Conservation (phyloP, 2,888 invertebrate species). For the Cephonodes hylas region DNA sequence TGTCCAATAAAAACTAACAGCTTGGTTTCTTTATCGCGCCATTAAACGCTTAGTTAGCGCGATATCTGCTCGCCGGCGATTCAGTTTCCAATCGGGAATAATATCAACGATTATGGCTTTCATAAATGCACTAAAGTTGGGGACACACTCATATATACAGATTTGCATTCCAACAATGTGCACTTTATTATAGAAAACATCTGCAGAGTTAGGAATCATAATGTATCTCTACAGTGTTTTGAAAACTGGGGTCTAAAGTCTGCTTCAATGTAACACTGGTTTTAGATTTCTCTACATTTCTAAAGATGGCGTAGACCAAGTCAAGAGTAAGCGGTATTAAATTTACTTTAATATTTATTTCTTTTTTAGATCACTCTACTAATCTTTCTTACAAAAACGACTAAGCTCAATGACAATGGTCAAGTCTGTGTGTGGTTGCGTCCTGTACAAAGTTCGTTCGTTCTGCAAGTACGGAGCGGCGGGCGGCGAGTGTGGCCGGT, state of each 20-base stretch:
- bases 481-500: background rate
- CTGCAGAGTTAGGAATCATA: too few relatives aligned
- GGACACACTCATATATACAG: background rate
- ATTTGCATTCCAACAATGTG: too few relatives aligned
- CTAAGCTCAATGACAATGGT: background rate
- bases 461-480: background rate
- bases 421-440: background rate
- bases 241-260: too few relatives aligned
- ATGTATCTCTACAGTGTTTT: too few relatives aligned
- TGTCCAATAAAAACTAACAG: background rate
- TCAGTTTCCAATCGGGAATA: slow-evolving; percentile 2
- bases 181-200: too few relatives aligned
- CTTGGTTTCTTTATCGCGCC: background rate
- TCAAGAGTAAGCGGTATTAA: too few relatives aligned
- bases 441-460: background rate
- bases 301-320: too few relatives aligned
- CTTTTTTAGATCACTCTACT: too few relatives aligned
- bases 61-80: background rate
- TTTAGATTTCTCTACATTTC: too few relatives aligned
- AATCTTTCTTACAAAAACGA: too few relatives aligned
- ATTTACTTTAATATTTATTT: too few relatives aligned
- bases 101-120: background rate
- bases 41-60: background rate
- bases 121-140: background rate
- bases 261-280: too few relatives aligned